Conservation (phyloP, 1,140 invertebrate genomes). For the Orchestia grillus region DNA sequence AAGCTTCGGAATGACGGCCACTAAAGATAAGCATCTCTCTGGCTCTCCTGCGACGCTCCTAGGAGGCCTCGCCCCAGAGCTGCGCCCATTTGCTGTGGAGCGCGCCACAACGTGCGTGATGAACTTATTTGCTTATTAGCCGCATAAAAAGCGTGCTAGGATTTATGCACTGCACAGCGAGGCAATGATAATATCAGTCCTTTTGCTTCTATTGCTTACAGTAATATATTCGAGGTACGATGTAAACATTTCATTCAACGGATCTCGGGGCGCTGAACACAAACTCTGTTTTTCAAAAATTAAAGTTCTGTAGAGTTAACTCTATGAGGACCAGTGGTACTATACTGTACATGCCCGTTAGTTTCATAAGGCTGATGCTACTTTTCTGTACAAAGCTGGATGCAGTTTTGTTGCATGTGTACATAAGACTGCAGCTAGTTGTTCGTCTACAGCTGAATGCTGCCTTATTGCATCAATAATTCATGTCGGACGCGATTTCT, state of each 20-base stretch:
- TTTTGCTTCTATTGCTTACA: background rate
- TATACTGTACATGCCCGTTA: too few species aligned
- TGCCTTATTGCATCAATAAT: too few species aligned
- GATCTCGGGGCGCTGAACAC: too few species aligned
- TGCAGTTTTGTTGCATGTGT: too few species aligned
- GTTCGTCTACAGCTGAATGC: too few species aligned
- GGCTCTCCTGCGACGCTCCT: background rate
- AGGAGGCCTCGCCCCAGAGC: background rate
- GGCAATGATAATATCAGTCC: background rate
- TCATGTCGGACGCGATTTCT: too few species aligned
- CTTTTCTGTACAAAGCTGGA: too few species aligned
- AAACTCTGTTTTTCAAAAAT: too few species aligned
- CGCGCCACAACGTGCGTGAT: background rate
- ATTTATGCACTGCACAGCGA: background rate
- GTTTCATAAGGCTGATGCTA: too few species aligned
- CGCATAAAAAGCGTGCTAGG: background rate
- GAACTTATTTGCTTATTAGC: background rate
- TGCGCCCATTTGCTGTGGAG: background rate
- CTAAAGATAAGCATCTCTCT: slow-evolving; percentile 41
- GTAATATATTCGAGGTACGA: background rate
- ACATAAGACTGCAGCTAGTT: too few species aligned
- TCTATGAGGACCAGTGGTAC: too few species aligned
- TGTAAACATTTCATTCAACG: background rate
- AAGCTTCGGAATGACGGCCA: background rate
- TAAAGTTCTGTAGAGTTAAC: too few species aligned